phyloP scores from a whole-genome alignment of 2,888 invertebrate species.

The Sclerodermus sp. region DNA sequence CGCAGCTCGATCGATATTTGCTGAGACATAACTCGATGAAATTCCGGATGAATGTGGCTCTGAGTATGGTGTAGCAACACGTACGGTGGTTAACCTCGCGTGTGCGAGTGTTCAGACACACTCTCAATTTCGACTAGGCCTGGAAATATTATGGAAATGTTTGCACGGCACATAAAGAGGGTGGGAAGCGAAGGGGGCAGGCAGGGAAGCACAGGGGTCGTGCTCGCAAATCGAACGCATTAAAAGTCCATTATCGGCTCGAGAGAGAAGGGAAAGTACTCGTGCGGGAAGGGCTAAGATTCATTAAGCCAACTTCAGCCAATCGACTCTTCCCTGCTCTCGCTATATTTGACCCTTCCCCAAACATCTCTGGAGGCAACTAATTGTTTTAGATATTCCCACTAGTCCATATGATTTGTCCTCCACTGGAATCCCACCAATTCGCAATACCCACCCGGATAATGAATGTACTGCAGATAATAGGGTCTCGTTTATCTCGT shows the following conservation, averaged over 20 bases:
- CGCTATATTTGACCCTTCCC: too few relatives aligned
- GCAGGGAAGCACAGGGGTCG: slow-evolving; percentile 14
- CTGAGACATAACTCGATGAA: slow-evolving; percentile 40
- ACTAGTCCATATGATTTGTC: too few relatives aligned
- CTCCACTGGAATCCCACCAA: too few relatives aligned
- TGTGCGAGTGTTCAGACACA: not conserved
- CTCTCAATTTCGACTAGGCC: slow-evolving; percentile 5
- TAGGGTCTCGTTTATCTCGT: too few relatives aligned
- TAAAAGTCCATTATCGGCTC: slow-evolving; percentile 37
- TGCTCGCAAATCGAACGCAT: slow-evolving; percentile 37
- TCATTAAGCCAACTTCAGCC: not conserved
- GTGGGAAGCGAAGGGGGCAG: slow-evolving; percentile 11
- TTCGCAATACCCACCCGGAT: too few relatives aligned
- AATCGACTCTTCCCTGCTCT: not conserved
- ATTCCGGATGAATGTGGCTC: slow-evolving; percentile 31
- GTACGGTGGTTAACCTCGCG: too few relatives aligned
- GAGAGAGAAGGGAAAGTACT: not conserved
- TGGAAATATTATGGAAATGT: slow-evolving; percentile 33
- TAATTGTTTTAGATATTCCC: too few relatives aligned
- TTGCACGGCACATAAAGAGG: slow-evolving; percentile 23
- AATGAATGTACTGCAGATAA: too few relatives aligned
- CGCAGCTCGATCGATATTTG: slow-evolving; percentile 37
- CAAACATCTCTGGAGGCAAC: too few relatives aligned
- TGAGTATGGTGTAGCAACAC: not conserved
- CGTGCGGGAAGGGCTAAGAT: not conserved